phyloP scores from a whole-genome alignment of 2,888 invertebrate genomes.

The Trissoscelio sp. region DNA sequence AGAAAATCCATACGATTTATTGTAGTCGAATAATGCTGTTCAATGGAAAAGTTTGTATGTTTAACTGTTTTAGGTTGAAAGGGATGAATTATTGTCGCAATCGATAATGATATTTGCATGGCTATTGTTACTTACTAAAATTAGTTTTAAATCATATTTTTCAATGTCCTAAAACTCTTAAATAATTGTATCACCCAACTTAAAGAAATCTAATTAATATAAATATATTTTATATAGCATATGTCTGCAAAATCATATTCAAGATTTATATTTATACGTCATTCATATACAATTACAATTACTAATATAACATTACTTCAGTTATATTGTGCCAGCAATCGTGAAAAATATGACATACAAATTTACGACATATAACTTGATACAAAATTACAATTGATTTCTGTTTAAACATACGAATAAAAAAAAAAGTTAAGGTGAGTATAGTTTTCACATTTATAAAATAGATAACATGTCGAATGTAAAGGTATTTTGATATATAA shows the following conservation, averaged over 20 bases:
- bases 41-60: neutral
- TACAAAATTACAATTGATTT: neutral
- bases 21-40: neutral
- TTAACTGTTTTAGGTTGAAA: neutral
- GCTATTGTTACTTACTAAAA: too few species aligned
- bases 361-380: neutral
- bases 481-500: slow-evolving; percentile 47
- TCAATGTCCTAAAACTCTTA: slow-evolving; percentile 1
- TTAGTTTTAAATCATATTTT: neutral
- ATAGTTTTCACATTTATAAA: slow-evolving; percentile 45
- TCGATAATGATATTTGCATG: neutral
- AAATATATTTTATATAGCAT: slow-evolving; percentile 36
- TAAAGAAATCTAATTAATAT: slow-evolving; percentile 23
- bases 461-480: slow-evolving; percentile 25
- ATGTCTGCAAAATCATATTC: slow-evolving; percentile 31
- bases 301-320: slow-evolving; percentile 12
- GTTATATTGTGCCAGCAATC: neutral
- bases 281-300: slow-evolving; percentile 25
- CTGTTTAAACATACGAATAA: neutral
- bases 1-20: neutral
- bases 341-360: neutral
- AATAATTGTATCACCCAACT: slow-evolving; percentile 24
- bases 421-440: slow-evolving; percentile 25
- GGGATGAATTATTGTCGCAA: neutral
- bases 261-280: slow-evolving; percentile 37